Percentiles rank a stretch among this genome's conserved stretches.
Conservation (phyloP, 2,113 vertebrate species). For the Engraulis encrasicolus region DNA sequence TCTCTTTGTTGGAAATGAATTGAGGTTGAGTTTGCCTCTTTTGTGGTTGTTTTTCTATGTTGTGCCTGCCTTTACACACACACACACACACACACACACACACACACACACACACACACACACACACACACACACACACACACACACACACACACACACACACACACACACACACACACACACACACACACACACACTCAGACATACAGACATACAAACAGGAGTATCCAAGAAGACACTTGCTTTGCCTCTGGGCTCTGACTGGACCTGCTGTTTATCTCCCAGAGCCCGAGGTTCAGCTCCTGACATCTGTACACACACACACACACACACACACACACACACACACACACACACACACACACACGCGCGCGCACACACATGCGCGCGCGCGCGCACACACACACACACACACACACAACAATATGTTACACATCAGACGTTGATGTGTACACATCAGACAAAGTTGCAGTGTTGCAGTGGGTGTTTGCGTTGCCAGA, state of each 20-base stretch:
- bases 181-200: not conserved
- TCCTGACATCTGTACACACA: conserved; percentile 65
- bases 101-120: too few relatives aligned
- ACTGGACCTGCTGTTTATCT: conserved; percentile 44
- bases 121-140: too few relatives aligned
- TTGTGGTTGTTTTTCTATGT: too few relatives aligned
- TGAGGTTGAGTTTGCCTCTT: too few relatives aligned
- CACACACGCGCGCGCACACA: conserved; percentile 23
- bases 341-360: not conserved
- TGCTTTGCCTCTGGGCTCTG: conserved; percentile 33
- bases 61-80: too few relatives aligned
- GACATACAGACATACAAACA: not conserved
- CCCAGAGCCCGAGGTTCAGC: conserved; percentile 38
- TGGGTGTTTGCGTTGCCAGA: too few relatives aligned
- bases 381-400: conserved; percentile 61
- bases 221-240: not conserved
- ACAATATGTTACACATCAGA: too few relatives aligned
- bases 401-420: too few relatives aligned
- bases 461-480: too few relatives aligned
- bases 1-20: too few relatives aligned
- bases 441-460: too few relatives aligned
- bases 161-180: not conserved
- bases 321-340: not conserved
- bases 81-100: too few relatives aligned
- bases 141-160: not conserved